Evolutionary conservation across 1,140 invertebrate species (phyloP).

Genomic region (Hypothenemus hampei): DNA sequence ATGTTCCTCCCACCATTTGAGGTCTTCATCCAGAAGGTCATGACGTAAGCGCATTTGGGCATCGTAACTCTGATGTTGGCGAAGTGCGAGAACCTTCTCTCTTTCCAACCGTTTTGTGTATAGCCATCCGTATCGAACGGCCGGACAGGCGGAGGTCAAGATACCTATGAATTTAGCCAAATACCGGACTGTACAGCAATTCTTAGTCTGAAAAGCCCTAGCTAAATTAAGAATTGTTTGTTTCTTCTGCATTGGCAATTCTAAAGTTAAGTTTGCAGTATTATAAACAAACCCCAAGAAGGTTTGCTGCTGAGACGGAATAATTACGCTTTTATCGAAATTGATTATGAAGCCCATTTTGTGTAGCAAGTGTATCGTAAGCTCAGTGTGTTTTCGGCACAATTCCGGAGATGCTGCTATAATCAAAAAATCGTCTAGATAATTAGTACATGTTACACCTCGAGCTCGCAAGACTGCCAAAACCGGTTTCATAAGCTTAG

Average conservation of each 20-base stretch:
- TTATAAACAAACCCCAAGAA: background rate
- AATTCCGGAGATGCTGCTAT: background rate
- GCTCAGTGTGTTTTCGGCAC: background rate
- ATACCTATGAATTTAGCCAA: no score
- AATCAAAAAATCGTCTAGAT: background rate
- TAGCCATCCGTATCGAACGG: conserved; percentile 25
- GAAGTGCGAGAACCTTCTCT: conserved; percentile 19
- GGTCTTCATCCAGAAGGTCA: background rate
- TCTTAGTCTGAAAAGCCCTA: no score
- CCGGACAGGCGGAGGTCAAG: background rate
- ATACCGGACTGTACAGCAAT: no score
- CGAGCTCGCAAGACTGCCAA: background rate
- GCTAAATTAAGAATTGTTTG: no score
- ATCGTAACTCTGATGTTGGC: background rate
- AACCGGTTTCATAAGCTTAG: conserved; percentile 16
- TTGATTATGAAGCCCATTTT: background rate
- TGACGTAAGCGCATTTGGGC: background rate
- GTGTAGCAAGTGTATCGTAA: background rate
- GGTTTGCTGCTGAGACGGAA: background rate
- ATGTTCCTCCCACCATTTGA: conserved; percentile 11
- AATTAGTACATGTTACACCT: background rate
- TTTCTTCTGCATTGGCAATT: no score
- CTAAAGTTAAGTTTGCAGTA: no score
- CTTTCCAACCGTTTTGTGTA: conserved; percentile 28
- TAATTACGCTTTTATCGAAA: background rate